These are phyloP conservation scores for Drosophila azteca DNA, from an alignment of 1,140 invertebrate species.

Conservation along the genomic window DNA sequence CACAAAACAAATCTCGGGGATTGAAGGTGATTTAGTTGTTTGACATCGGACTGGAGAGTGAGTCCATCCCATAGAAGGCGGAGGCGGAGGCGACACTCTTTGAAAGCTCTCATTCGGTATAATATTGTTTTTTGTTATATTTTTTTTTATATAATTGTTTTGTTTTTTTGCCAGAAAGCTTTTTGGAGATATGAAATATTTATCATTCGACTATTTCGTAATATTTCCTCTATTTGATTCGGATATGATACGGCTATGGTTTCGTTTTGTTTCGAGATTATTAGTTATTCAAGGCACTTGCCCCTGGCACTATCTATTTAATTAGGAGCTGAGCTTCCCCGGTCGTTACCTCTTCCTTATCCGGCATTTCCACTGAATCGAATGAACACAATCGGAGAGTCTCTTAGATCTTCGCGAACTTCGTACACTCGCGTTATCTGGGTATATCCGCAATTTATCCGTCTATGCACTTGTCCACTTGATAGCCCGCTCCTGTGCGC, in stretches of 20 bases:
- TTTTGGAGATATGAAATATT: conserved; percentile 36
- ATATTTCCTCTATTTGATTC: conserved; percentile 7
- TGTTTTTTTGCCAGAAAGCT: conserved; percentile 26
- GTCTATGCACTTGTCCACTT: not conserved
- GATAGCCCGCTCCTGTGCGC: too few species aligned
- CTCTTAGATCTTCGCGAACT: conserved; percentile 27
- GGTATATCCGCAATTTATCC: not conserved
- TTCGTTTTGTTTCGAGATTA: conserved; percentile 1
- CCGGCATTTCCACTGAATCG: conserved; percentile 45
- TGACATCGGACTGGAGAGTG: conserved; percentile 36
- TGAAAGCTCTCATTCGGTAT: conserved; percentile 55
- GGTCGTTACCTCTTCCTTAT: conserved; percentile 69
- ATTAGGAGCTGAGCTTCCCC: conserved; percentile 25
- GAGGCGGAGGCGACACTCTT: conserved; percentile 3
- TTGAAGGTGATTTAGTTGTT: conserved; percentile 65
- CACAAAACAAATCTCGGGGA: conserved; percentile 29
- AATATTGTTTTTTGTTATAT: conserved; percentile 39
- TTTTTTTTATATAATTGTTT: conserved; percentile 50
- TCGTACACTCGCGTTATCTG: conserved; percentile 17
- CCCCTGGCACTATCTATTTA: conserved; percentile 26
- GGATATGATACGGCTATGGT: not conserved
- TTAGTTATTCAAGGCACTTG: conserved; percentile 38
- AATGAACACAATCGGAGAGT: conserved; percentile 61
- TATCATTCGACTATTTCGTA: conserved; percentile 40
- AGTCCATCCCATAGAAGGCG: conserved; percentile 35